phyloP scores from a whole-genome alignment of 2,888 invertebrate species.

The Cheilosia vernalis region DNA sequence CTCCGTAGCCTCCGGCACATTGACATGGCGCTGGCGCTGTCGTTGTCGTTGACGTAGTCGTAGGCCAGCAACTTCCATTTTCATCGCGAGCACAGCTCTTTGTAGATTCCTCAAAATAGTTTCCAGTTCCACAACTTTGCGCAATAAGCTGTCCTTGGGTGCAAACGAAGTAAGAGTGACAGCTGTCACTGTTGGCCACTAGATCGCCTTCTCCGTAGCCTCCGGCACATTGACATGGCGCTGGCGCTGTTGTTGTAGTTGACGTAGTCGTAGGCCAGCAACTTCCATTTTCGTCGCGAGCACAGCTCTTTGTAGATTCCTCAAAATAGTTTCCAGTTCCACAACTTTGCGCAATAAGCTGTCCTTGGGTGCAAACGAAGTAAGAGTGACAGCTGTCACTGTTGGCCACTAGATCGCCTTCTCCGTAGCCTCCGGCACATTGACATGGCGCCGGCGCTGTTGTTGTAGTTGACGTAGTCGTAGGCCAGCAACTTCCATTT shows the following conservation, averaged over 20 bases:
- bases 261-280: conserved; percentile 53
- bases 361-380: conserved; percentile 30
- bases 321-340: conserved; percentile 41
- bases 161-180: conserved; percentile 26
- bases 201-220: conserved; percentile 43
- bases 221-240: conserved; percentile 29
- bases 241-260: conserved; percentile 19
- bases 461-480: conserved; percentile 13
- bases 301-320: background rate
- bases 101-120: conserved; percentile 21
- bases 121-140: conserved; percentile 33
- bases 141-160: conserved; percentile 36
- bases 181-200: conserved; percentile 2
- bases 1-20: conserved; percentile 33
- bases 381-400: conserved; percentile 12
- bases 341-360: conserved; percentile 8
- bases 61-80: conserved; percentile 53
- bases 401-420: conserved; percentile 24
- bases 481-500: conserved; percentile 53
- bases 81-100: conserved; percentile 27
- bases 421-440: conserved; percentile 32
- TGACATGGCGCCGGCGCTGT: conserved; percentile 3
- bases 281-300: conserved; percentile 2
- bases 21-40: conserved; percentile 2
- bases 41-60: conserved; percentile 12